Base-by-base conservation (phyloP, 2,888 invertebrate species). In the Calameuta filiformis region DNA sequence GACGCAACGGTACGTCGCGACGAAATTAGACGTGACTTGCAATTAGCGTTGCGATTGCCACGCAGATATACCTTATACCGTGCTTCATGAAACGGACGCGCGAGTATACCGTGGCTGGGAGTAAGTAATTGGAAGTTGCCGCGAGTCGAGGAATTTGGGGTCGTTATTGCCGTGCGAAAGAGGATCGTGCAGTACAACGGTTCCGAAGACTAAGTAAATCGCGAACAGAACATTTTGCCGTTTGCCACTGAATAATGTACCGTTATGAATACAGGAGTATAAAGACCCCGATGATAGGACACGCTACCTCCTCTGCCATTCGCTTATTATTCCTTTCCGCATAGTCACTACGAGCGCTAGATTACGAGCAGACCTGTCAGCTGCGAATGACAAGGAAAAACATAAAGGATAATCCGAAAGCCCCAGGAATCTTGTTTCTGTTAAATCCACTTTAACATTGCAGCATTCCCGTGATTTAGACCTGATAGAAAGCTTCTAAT, bases 191-290 rank as follows among this genome's bases (percentile, higher is more conserved):
- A 56, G 9, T 9, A 56, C 23, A 56, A 15, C 56, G 56, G 9
- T 56, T 56, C 9, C 56, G 77, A 77, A 76, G 81, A 82, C 80
- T 82, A 80, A 82, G 80, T 80, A 81, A 82, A 82, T 82, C 80
- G 56, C 56, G 23, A 56, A 23, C 56, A 56, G 23, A 15, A 56
- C 56, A 9, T 56, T 71, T 15, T 33, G 33, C 71, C 71, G 71
- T 33, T 74, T 35, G 11, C 6, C 35, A 34, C 35, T 74, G 74
- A 74, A 74, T 74, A 74, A 35, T 74, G 34, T 79, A 79, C 77
- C 79, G 77, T 79, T 78, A 79, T 71, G 77, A 79, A 75, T 77
- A 69, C 75, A 79, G 68, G 69, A 79, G n/a, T 68, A 68, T 35
- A 40, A 73, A 37, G 77, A 35, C 35, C n/a, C 77, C 23, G 77